Evolutionary conservation across 2,113 vertebrate species (phyloP), one percentile per base, ranked within the genome.

Genomic region (Atractosteus spatula): DNA sequence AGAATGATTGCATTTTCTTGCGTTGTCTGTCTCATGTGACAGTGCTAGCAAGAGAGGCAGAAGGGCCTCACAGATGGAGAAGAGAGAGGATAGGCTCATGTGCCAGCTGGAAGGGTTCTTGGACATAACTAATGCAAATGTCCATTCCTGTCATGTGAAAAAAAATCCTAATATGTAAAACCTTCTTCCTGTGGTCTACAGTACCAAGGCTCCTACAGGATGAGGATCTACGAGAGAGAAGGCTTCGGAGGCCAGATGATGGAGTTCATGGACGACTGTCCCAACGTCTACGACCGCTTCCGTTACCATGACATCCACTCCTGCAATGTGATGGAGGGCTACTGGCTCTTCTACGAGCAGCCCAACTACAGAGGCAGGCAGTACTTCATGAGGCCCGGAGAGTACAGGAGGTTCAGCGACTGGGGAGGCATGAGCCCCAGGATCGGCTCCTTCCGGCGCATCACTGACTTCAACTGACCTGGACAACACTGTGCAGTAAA

Each of bases 161-260:
- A 14, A 62, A 11, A 11, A 62, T 29, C 2, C 7, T 51, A 62
- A 16, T 14, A 16, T 14, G 14, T 13, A 62, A 62, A 14, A 11
- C 2, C 17, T 11, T 29, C 13, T 62, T 62, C 13, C 17, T 14
- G 6, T 62, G 7, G 7, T 14, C 17, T 62, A 13, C 70, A 79
- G 78, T 72, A 74, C 63, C 64, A 7, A 51, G 78, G 75, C 8
- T 70, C 66, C 62, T 79, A 74, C 62, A 77, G 72, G 16, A 62
- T 79, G 62, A 77, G 67, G 57, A 42, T 79, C 41, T 77, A 79
- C 55, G 78, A 79, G 68, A 71, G 78, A 56, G 70, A 70, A 69
- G 76, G 76, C 47, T 79, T 77, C 71, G 78, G 75, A 56, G 78
- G 75, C 3, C 70, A 79, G 71, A 79, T 77, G 72, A 41, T 79